These are phyloP conservation scores for Ceratoteleas bidentatus DNA, from an alignment of 1,140 invertebrate species.

Conservation along the genomic window DNA sequence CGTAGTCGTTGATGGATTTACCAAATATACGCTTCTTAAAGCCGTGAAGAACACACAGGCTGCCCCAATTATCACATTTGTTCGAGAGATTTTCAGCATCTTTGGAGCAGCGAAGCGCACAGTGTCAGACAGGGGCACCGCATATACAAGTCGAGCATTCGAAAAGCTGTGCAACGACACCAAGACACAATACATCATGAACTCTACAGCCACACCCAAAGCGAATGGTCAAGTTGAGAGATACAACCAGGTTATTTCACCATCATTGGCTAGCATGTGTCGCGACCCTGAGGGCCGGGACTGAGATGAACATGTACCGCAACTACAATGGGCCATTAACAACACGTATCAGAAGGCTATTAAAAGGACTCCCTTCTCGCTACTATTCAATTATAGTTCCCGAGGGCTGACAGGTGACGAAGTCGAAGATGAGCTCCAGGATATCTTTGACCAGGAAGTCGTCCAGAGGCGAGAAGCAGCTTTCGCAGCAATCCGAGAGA, in stretches of 20 bases:
- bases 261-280: constrained; percentile 56
- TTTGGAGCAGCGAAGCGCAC: constrained; percentile 69
- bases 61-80: constrained; percentile 23
- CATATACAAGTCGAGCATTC: constrained; percentile 61
- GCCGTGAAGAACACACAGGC: constrained; percentile 62
- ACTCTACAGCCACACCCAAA: constrained; percentile 66
- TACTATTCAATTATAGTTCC: constrained; percentile 61
- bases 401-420: constrained; percentile 44
- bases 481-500: background rate
- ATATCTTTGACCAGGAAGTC: constrained; percentile 25
- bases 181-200: constrained; percentile 56
- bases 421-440: constrained; percentile 50
- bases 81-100: constrained; percentile 38
- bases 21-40: constrained; percentile 69
- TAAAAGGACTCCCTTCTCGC: constrained; percentile 68
- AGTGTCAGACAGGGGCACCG: constrained; percentile 69
- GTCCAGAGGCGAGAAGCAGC: background rate
- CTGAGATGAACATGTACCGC: constrained; percentile 63
- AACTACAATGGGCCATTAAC: constrained; percentile 68
- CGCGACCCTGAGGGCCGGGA: constrained; percentile 42
- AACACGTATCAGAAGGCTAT: constrained; percentile 60
- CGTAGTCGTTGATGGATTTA: constrained; percentile 66
- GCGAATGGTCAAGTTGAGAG: constrained; percentile 72
- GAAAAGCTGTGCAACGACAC: constrained; percentile 45
- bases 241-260: constrained; percentile 58